Conservation (phyloP, 2,888 invertebrate species). For the Steromphala cineraria region DNA sequence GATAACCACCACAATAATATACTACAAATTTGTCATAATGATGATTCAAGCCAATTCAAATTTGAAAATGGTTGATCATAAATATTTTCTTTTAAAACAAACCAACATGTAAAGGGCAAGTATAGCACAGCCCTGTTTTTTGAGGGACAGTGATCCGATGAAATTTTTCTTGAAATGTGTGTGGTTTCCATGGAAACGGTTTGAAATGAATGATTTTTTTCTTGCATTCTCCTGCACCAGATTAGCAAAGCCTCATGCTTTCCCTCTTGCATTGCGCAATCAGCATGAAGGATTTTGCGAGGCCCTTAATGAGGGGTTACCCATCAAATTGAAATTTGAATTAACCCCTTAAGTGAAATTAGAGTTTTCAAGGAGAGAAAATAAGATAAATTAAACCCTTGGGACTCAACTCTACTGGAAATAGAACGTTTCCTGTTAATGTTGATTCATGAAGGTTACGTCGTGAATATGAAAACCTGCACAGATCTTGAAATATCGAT, state of each 20-base stretch:
- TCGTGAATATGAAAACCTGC: too few relatives aligned
- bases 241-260: neutral
- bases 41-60: neutral
- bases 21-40: too few relatives aligned
- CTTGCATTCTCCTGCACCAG: conserved; percentile 8
- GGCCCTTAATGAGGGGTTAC: conserved; percentile 8
- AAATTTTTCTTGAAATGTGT: conserved; percentile 18
- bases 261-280: neutral
- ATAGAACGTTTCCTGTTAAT: too few relatives aligned
- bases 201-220: conserved; percentile 18
- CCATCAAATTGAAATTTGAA: conserved; percentile 17
- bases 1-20: too few relatives aligned
- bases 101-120: conserved; percentile 3
- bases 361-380: neutral
- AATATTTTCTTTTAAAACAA: conserved; percentile 4
- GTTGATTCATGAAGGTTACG: too few relatives aligned
- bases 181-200: conserved; percentile 19
- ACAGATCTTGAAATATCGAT: too few relatives aligned
- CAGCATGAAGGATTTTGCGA: neutral
- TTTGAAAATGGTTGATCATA: neutral
- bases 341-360: conserved; percentile 16
- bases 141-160: neutral
- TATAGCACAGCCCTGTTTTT: neutral
- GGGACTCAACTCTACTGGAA: neutral
- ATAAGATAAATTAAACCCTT: conserved; percentile 10